Conservation (phyloP, 2,888 invertebrate genomes). For the Augochlorella aurata region DNA sequence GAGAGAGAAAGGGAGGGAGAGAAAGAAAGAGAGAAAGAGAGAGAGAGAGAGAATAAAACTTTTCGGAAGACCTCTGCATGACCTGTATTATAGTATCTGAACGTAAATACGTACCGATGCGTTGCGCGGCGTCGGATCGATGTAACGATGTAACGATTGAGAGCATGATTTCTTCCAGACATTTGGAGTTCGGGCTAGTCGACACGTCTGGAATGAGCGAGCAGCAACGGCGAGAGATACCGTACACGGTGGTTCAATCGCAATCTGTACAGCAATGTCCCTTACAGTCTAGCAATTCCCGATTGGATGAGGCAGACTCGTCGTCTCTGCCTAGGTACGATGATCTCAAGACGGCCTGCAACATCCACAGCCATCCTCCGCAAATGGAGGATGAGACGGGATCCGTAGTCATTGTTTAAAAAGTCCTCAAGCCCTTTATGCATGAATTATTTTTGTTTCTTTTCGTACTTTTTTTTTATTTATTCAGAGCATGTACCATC, state of each 20-base stretch:
- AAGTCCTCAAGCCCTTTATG: conserved; percentile 50
- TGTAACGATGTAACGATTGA: conserved; percentile 20
- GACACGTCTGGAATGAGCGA: conserved; percentile 95
- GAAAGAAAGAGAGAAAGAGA: too few relatives aligned
- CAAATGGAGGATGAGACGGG: conserved; percentile 81
- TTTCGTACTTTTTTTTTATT: conserved; percentile 72
- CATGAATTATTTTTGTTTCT: conserved; percentile 63
- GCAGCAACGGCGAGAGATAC: conserved; percentile 92
- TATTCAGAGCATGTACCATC: conserved; percentile 79
- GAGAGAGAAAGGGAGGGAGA: too few relatives aligned
- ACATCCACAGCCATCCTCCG: conserved; percentile 78
- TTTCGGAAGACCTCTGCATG: conserved; percentile 5
- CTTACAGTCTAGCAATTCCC: conserved; percentile 76
- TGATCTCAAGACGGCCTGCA: conserved; percentile 81
- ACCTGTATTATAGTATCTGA: not conserved
- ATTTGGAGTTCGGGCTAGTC: conserved; percentile 93
- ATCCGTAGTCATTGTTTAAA: conserved; percentile 81
- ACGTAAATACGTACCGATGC: not conserved
- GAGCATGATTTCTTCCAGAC: conserved; percentile 83
- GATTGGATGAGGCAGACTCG: conserved; percentile 74
- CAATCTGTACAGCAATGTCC: conserved; percentile 83
- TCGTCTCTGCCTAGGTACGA: conserved; percentile 80
- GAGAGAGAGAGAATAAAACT: not conserved
- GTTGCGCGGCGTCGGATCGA: not conserved
- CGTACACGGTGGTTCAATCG: conserved; percentile 92